phyloP scores from a whole-genome alignment of 2,797 vertebrate species.

The Ispidina picta region DNA sequence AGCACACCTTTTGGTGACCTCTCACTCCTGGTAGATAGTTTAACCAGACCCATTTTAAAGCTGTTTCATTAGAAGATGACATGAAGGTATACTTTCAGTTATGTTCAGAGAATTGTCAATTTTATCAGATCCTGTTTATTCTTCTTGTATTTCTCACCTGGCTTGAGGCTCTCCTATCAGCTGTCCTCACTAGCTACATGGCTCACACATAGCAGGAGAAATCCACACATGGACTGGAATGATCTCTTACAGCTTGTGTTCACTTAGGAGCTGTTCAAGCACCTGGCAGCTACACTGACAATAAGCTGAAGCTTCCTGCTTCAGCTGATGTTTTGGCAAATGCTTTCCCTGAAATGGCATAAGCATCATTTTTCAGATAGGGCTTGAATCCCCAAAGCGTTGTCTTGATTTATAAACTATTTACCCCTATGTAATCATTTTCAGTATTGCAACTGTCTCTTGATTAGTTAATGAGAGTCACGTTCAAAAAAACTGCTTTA shows the following conservation, averaged over 20 bases:
- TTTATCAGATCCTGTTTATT: not conserved
- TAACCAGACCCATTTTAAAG: not conserved
- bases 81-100: not conserved
- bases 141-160: not conserved
- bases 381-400: not conserved
- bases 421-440: not conserved
- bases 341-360: not conserved
- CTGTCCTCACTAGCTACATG: not conserved
- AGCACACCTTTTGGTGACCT: not conserved
- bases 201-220: not conserved
- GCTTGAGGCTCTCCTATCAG: not conserved
- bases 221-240: not conserved
- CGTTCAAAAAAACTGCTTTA: not conserved
- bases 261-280: not conserved
- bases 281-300: not conserved
- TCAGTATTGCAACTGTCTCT: not conserved
- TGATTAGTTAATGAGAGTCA: not conserved
- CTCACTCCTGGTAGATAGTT: not conserved
- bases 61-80: not conserved
- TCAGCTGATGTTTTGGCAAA: not conserved
- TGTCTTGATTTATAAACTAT: not conserved
- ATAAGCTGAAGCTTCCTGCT: not conserved
- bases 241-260: not conserved
- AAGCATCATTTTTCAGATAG: not conserved
- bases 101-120: not conserved